phyloP scores from a whole-genome alignment of 2,113 vertebrate genomes.

The Cyphomyrus plagiostoma region DNA sequence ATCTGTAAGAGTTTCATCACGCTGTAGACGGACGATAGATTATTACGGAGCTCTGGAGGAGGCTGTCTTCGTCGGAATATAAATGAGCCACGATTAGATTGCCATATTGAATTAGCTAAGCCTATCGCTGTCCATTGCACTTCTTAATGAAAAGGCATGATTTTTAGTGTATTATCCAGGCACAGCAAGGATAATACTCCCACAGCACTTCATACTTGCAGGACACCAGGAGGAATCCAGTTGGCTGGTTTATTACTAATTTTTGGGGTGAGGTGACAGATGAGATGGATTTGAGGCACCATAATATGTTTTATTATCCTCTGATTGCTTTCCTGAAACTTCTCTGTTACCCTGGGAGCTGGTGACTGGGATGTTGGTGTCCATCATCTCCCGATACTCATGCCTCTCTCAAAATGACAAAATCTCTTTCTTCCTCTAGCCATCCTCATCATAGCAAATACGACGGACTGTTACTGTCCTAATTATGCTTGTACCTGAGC shows the following conservation, averaged over 20 bases:
- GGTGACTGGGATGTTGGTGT: neutral
- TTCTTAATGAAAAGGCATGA: neutral
- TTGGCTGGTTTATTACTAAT: neutral
- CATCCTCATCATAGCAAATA: neutral
- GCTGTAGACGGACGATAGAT: neutral
- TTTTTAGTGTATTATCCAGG: neutral
- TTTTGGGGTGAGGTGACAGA: neutral
- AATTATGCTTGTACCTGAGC: neutral
- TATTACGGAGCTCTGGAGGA: neutral
- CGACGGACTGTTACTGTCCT: neutral
- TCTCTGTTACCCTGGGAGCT: neutral
- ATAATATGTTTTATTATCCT: neutral
- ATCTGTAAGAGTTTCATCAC: slow-evolving; percentile 10
- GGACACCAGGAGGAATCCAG: neutral
- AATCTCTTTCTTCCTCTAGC: neutral
- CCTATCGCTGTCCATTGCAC: neutral
- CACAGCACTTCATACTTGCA: neutral
- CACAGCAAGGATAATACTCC: neutral
- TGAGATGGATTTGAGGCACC: neutral
- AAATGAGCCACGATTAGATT: neutral
- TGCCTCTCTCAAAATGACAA: neutral
- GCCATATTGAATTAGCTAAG: neutral
- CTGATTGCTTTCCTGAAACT: neutral
- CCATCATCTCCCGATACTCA: neutral
- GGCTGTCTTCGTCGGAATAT: neutral